Evolutionary conservation across 2,888 invertebrate genomes (phyloP).

Genomic region (Resseliella maxima): DNA sequence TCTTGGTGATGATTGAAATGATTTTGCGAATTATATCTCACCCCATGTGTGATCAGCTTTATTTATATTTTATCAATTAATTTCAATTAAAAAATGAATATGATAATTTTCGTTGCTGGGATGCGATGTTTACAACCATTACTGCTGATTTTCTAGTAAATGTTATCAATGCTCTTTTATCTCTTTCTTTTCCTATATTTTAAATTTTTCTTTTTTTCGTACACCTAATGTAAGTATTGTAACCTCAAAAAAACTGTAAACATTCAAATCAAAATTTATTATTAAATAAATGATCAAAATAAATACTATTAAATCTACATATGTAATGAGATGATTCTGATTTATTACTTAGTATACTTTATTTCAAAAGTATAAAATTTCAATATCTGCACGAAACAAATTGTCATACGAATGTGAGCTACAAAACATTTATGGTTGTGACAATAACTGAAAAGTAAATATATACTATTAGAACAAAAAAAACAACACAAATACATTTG

Average conservation of each 20-base stretch:
- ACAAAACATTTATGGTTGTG: too few species aligned
- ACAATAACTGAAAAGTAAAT: too few species aligned
- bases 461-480: background rate
- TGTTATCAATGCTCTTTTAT: background rate
- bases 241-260: too few species aligned
- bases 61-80: background rate
- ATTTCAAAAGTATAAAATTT: too few species aligned
- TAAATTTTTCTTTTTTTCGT: background rate
- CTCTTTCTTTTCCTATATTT: background rate
- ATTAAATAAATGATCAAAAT: too few species aligned
- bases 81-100: background rate
- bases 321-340: too few species aligned
- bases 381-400: too few species aligned
- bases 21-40: background rate
- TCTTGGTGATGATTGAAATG: background rate
- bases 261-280: too few species aligned
- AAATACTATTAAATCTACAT: too few species aligned
- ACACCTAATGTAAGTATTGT: too few species aligned
- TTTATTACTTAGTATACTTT: too few species aligned
- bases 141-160: background rate
- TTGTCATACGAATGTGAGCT: too few species aligned
- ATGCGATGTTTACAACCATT: background rate
- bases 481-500: background rate
- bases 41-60: background rate
- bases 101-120: slow-evolving; percentile 40